Evolutionary conservation across 2,113 vertebrate species (phyloP).

Genomic region (Siniperca chuatsi): DNA sequence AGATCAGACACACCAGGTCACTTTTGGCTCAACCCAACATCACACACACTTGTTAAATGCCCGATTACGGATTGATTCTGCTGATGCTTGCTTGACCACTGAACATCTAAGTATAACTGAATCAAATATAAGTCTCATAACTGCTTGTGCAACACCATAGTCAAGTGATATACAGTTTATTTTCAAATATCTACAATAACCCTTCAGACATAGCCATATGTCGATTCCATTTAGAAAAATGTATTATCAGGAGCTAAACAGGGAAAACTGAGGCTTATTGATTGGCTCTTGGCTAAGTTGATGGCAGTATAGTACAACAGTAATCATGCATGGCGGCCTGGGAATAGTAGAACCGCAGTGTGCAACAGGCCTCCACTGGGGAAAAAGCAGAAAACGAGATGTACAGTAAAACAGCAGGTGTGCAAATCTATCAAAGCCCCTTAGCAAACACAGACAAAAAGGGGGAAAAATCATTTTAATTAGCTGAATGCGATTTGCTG

Average conservation of each 20-base stretch:
- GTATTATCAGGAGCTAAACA: constrained; percentile 44
- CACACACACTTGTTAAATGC: background rate
- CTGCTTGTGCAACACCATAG: constrained; percentile 6
- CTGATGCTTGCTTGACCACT: constrained; percentile 1
- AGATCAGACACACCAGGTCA: background rate
- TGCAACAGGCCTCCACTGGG: constrained; percentile 21
- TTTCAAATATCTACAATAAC: constrained; percentile 9
- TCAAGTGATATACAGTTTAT: constrained; percentile 35
- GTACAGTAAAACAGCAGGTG: constrained; percentile 91
- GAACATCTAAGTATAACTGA: constrained; percentile 22
- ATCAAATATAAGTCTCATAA: constrained; percentile 4
- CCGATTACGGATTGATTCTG: background rate
- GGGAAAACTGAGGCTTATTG: constrained; percentile 45
- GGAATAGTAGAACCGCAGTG: constrained; percentile 19
- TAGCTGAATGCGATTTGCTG: constrained; percentile 97
- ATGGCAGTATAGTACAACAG: constrained; percentile 25
- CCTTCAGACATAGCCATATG: background rate
- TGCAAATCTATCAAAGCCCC: constrained; percentile 91
- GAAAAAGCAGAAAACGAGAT: constrained; percentile 41
- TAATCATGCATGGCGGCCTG: constrained; percentile 22
- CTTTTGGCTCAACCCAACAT: background rate
- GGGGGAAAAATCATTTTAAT: constrained; percentile 95
- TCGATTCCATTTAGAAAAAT: constrained; percentile 42
- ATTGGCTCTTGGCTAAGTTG: constrained; percentile 46
- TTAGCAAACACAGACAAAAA: constrained; percentile 83